These are phyloP conservation scores for Halcyon senegalensis DNA, from an alignment of 2,113 vertebrate species.

Conservation along the genomic window DNA sequence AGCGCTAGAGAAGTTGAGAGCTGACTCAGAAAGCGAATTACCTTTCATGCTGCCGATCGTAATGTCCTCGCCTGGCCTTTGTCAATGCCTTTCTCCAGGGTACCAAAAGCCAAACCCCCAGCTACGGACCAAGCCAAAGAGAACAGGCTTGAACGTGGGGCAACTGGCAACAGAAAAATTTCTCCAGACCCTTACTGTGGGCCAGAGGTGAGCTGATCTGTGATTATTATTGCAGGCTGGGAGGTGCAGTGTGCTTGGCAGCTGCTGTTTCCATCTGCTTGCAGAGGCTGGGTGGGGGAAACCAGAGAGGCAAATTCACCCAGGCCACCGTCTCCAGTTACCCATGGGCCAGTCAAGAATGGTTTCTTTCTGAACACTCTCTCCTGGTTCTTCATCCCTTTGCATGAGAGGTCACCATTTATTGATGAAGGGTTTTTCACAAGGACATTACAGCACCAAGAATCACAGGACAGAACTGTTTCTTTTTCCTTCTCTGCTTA, in stretches of 20 bases:
- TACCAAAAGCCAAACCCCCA: neutral
- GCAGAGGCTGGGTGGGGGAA: neutral
- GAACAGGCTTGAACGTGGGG: neutral
- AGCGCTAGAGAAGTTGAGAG: neutral
- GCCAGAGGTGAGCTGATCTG: conserved; percentile 40
- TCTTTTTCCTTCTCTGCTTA: neutral
- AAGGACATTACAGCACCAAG: neutral
- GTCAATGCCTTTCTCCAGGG: neutral
- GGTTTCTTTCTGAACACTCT: neutral
- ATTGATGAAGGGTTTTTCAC: neutral
- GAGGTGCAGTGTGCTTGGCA: neutral
- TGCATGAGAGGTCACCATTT: neutral
- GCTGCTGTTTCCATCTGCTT: conserved; percentile 7
- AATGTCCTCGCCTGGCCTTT: conserved; percentile 41
- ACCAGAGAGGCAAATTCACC: neutral
- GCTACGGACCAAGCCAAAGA: neutral
- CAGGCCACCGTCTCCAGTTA: neutral
- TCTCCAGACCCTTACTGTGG: neutral
- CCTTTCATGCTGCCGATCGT: neutral
- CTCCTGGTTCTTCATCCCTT: neutral
- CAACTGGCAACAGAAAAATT: neutral
- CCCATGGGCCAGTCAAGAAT: neutral
- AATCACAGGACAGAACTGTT: neutral
- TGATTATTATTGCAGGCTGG: conserved; percentile 32
- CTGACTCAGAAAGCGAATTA: conserved; percentile 30